A percentile compares a stretch with the other conserved stretches of the same genome.
Conservation (phyloP, 2,797 vertebrate species). For the Ibycter americanus region DNA sequence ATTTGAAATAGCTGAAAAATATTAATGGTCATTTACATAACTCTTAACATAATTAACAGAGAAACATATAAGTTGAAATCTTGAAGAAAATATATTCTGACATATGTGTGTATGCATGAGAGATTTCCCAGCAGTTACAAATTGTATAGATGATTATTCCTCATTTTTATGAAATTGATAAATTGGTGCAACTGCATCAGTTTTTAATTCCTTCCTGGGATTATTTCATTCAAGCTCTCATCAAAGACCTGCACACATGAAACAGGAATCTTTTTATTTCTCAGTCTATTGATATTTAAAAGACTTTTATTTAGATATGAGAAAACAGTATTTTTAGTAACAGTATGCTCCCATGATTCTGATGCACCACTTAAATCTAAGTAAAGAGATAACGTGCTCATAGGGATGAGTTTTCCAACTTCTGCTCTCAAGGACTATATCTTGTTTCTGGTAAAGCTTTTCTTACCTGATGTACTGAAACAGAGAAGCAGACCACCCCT, state of each 20-base stretch:
- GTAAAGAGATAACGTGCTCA: accelerated
- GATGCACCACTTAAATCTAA: neutral
- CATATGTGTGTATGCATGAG: neutral
- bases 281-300: neutral
- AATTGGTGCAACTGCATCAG: neutral
- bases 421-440: neutral
- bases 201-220: neutral
- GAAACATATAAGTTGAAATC: neutral
- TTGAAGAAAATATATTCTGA: neutral
- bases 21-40: neutral
- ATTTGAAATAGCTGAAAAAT: neutral
- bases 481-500: neutral
- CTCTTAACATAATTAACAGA: neutral
- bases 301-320: neutral
- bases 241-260: neutral
- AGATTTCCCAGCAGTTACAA: neutral
- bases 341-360: neutral
- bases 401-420: neutral
- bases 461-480: neutral
- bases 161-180: neutral
- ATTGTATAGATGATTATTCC: neutral
- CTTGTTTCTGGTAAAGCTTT: neutral
- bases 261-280: neutral
- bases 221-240: neutral
- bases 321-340: neutral